Base-by-base conservation (phyloP, 1,140 invertebrate species). In the Formica selysi region DNA sequence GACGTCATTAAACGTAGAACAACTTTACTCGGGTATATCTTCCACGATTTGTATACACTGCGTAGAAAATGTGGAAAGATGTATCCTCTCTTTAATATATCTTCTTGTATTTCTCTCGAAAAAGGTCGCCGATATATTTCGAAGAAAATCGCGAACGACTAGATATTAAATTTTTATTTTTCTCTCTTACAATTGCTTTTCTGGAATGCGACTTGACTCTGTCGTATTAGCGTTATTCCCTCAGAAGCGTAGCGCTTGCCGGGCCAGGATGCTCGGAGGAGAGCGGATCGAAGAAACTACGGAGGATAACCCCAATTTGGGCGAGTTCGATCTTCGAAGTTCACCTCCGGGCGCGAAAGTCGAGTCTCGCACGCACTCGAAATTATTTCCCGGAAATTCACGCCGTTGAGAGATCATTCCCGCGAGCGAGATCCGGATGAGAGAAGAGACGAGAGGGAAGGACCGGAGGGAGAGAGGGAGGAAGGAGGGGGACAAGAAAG, bases 331-430 rank as follows among this genome's bases (percentile, higher is more conserved):
- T 83, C 68, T n/a, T 61, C 29, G 44, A 29, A 83, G 41, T 54
- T 83, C 54, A 83, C 79, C 79, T 83, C 68, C 54, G 68, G 79
- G 74, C 73, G 81, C 73, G 44, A 78, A n/a, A 54, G 26, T 22
- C 54, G 79, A 84, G 65, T 80, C 84, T 81, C 85, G 13, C 48
- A 86, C 76, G 76, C 64, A 83, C 65, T 83, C 85, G 57, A 86
- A 86, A 86, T 80, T 81, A 85, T 78, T 85, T 85, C 81, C 81
- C 71, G 71, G 71, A 85, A 78, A 85, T 76, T 67, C 81, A 64
- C 73, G 61, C 65, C 54, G 65, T 13, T 32, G 76, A 84, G 62
- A 90, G 81, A 62, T 73, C 76, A 68, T 78, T 86, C 67, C 74
- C 68, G 71, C 85, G 78, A 81, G 36, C 54, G 68, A 59, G 29